Evolutionary conservation across 30 jellyfish, hydroid and myxozoan species (phyloP), one percentile per base, ranked within the genome.

Genomic region (Turritopsis rubra): DNA sequence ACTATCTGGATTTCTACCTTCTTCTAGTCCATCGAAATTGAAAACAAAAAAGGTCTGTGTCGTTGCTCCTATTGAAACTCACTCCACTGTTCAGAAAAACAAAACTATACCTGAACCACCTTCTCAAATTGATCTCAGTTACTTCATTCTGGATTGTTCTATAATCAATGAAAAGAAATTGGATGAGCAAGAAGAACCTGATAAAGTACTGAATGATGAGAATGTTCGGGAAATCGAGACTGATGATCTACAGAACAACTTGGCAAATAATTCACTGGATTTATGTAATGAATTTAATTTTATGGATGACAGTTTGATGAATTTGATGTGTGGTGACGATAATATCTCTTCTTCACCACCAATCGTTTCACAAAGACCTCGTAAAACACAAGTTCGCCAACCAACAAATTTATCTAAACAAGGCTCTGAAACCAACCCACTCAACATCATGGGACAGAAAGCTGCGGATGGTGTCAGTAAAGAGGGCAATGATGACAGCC

Each of bases 331-430:
- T n/a, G n/a, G n/a, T n/a, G 86, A 71, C 20, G 97, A 90, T 70
- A 91, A 85, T 9, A 88, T 75, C 18, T 81, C 88, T 21, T 88
- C 91, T 4, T 85, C 97, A 8, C 95, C 97, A n/a, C 95, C 97
- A 18, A 88, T 90, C 29, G 95, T 90, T 29, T 81, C 89, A 0
- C 88, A 79, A 75, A 21, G 9, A 27, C 28, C 30, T 23, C 77
- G 30, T n/a, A 68, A 27, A 7, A 68, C 28, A 9, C 77, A 27
- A 19, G 77, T 27, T 21, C 29, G 29, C 29, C 5, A 3, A 8
- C 27, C 76, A 52, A 9, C 70, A 52, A 28, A 26, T 66, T 18
- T 71, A 60, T 17, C 73, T 28, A 26, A 54, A 66, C 21, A 65
- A 60, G 20, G 77, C 66, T 25, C 60, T 16, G 70, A 84, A 53